Evolutionary conservation across 1,140 invertebrate species (phyloP), one percentile per base, ranked within the genome.

Genomic region (Phortica variegata): DNA sequence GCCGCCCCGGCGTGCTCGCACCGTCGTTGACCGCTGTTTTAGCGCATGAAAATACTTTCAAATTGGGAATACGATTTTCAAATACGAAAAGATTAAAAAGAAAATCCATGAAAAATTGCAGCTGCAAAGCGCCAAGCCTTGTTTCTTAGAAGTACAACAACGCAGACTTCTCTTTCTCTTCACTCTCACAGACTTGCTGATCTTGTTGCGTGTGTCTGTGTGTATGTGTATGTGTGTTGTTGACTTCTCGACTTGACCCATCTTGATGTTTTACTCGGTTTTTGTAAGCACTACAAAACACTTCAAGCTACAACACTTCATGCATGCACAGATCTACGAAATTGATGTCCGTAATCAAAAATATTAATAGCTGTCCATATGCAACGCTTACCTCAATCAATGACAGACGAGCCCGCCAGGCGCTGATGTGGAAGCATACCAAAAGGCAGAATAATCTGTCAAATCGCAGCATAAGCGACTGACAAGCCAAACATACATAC

Each of bases 381-480:
- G 47, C 32, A 32, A 18, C 50, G 52, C 45, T 39, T 43, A 68
- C 63, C 63, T 53, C 63, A 68, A 68, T 68, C 63, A 65, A 50
- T 39, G 49, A 43, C 17, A 43, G 33, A 43, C 52, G 38, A 43
- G 43, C 39, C 57, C 43, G 47, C 45, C 23, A 26, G 23, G 10
- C 23, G 23, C 23, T 6, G 5, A 26, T 26, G 23, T 5, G 5
- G 5, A 26, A 26, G 23, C 23, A 26, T 26, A 6, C 23, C 5
- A 26, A 26, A 26, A 26, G 23, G 52, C 52, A 56, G 31, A 62
- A 61, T 68, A 65, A 68, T 63, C 63, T 68, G 63, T 68, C 63
- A 68, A 68, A 56, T 68, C 63, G 63, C 57, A 49, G 57, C 68
- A 59, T 63, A 60, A 68, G 60, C 57, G 68, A 68, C 63, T 52